These are phyloP conservation scores for Ectobius pallidus DNA, from an alignment of 2,888 invertebrate genomes.

Conservation along the genomic window DNA sequence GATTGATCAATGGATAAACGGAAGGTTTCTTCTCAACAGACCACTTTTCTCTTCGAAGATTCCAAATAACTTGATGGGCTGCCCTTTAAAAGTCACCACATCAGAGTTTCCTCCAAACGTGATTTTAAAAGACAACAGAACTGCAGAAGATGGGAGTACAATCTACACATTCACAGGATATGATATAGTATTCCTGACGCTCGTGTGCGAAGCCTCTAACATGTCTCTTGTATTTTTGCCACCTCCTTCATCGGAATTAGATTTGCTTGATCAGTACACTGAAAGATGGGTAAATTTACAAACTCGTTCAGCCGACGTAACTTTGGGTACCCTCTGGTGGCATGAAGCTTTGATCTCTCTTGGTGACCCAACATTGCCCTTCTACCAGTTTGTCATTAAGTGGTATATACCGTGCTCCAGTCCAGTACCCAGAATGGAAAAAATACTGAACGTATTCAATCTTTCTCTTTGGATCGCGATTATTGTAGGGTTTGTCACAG, in stretches of 20 bases:
- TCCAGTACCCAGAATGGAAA: neutral
- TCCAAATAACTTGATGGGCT: neutral
- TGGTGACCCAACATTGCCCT: neutral
- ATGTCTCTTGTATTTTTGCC: neutral
- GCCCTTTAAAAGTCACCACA: neutral
- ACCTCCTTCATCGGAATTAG: too few relatives aligned
- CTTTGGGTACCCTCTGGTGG: too few relatives aligned
- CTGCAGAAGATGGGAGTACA: neutral
- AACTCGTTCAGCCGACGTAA: too few relatives aligned
- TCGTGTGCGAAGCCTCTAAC: neutral
- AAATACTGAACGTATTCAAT: neutral
- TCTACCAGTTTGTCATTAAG: neutral
- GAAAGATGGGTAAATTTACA: too few relatives aligned
- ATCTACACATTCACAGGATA: neutral
- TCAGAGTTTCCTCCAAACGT: neutral
- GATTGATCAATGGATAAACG: neutral
- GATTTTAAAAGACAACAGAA: neutral
- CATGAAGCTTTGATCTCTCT: neutral
- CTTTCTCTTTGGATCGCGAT: neutral
- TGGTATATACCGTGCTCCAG: constrained; percentile 5
- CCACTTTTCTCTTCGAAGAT: neutral
- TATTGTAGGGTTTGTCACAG: neutral
- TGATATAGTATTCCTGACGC: neutral
- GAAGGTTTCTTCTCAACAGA: too few relatives aligned
- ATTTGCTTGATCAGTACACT: too few relatives aligned